Base-by-base conservation (phyloP, 2,113 vertebrate species). In the sheep (Ovis aries) region DNA sequence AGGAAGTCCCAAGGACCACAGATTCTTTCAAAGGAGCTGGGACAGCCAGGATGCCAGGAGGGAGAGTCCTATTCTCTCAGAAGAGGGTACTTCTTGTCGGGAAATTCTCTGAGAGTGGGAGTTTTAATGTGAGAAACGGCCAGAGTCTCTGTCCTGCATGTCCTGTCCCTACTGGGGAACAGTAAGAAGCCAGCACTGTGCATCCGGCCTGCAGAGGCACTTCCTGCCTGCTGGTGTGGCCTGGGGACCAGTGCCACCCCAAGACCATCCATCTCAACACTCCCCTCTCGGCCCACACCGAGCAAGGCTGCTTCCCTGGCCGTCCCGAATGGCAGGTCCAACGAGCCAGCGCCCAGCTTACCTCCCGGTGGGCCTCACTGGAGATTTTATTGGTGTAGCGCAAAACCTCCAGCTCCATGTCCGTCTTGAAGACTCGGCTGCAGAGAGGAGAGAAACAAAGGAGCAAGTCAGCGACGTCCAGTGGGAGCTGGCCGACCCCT, bases 351-450 rank as follows among this genome's bases (percentile, higher is more conserved):
- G 81, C 71, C 96, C 90, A 82, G 87, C 98, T 99, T 98, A 99
- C 99, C 99, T 99, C 99, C 98, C 99, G 99, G 98, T 99, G 99
- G 95, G 99, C 99, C 97, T 99, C 99, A 10, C 99, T 99, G 99
- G 99, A 99, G 98, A 99, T 98, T 97, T 99, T 99, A 98, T 99
- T 99, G 96, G 99, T 99, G 98, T 99, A 99, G 84, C 99, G 99
- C 96, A 99, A 97, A 89, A 99, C 99, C 98, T 99, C 99, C 98
- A 99, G 98, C 98, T 99, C 99, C 99, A 99, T 99, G 98, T 99
- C 99, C 0, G 99, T 99, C 98, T 99, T 99, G 95, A 99, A 97
- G 88, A 99, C 99, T 59, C 99, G 99, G 98, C 99, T 99, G 94
- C 36, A 88, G 98, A 98, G 89, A 94, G 52, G 9, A 85, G 91